Base-by-base conservation (phyloP, 2,797 vertebrate genomes). In the Gobio occitaniae region DNA sequence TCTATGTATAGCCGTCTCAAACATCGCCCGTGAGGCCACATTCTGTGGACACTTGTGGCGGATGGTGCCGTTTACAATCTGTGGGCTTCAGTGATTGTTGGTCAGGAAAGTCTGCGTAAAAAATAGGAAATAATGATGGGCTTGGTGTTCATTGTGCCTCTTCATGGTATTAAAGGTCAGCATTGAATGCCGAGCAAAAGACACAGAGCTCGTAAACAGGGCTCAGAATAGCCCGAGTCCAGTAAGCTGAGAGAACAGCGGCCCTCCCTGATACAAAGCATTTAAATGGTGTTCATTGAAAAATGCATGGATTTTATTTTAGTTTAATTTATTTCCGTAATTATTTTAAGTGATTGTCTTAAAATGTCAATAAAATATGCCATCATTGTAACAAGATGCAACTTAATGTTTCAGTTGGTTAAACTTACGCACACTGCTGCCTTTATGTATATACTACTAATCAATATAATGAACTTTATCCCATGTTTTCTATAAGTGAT, bases 91-190 rank as follows among this genome's bases (percentile, higher is more conserved):
- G 88, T 89, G 89, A 88, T 88, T 89, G 87, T 90, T 88, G 88
- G 89, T 91, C 88, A 88, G 80, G 81, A 86, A 86, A 71, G 70
- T 88, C 87, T 75, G 70, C 70, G 83, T 83, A 88, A 90, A 85
- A 91, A 90, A 91, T 89, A 91, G 90, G 88, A 84, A 91, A 91
- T 91, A 91, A 91, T 91, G 86, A 90, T 85, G 88, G 89, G 78
- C 78, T 90, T 89, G 84, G 75, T 82, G 84, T 47, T 89, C 71
- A 90, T 89, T 91, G 88, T 89, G 89, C 87, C 88, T 86, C 83
- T 87, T 90, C 83, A 88, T 86, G 88, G 88, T 88, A 89, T 89
- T 88, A 87, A 91, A 86, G 84, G 89, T 89, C 89, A 89, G 83
- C 61, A 80, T 59, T 85, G 78, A 76, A 86, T 77, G 50, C 69